Evolutionary conservation across 2,113 vertebrate species (phyloP).

Genomic region (Lophochroa leadbeateri): DNA sequence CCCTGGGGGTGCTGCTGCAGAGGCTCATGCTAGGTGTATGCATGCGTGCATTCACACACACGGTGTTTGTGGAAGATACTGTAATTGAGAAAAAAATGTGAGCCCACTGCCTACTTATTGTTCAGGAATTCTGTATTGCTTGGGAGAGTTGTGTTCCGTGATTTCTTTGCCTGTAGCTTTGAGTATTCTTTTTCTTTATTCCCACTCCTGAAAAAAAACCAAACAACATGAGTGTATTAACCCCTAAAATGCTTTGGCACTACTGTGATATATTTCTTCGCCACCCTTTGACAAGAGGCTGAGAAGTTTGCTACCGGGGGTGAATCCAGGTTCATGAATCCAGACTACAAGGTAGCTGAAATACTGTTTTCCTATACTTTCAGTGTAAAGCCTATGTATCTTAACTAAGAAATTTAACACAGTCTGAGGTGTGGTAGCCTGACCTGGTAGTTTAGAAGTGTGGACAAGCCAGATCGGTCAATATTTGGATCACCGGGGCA

Average conservation of each 20-base stretch:
- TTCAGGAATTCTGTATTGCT: conserved; percentile 19
- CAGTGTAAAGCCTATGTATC: background rate
- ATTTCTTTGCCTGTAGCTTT: background rate
- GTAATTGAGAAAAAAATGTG: conserved; percentile 19
- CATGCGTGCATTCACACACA: no score
- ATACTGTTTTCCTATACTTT: background rate
- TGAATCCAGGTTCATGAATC: background rate
- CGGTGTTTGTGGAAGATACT: no score
- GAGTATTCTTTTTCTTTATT: background rate
- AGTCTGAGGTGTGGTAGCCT: background rate
- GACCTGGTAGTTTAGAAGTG: background rate
- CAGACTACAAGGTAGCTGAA: background rate
- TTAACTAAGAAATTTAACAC: background rate
- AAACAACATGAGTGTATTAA: background rate
- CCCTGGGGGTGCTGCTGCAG: no score
- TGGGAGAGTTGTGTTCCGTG: background rate
- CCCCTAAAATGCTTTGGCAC: background rate
- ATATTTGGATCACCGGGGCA: background rate
- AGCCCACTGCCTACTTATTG: background rate
- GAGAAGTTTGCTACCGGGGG: background rate
- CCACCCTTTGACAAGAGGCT: background rate
- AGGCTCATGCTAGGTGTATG: no score
- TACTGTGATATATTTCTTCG: background rate
- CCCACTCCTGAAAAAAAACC: background rate
- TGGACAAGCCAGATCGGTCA: accelerated